phyloP scores from a whole-genome alignment of 2,113 vertebrate species.

The Neoarius graeffei region DNA sequence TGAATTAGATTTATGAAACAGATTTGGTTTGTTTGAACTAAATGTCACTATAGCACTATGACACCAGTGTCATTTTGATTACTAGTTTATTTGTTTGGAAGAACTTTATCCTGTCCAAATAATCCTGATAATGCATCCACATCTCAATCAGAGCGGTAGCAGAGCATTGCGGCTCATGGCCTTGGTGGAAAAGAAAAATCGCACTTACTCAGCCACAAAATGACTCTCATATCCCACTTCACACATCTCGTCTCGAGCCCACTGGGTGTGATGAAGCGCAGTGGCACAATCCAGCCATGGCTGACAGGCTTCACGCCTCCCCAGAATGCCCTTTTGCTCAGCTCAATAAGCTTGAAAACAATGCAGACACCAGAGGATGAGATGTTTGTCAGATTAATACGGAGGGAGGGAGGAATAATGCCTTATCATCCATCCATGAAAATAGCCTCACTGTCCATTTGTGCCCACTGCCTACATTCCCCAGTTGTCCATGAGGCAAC shows the following conservation, averaged over 20 bases:
- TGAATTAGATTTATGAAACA: background rate
- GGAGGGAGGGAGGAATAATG: constrained; percentile 35
- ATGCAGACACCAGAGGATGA: constrained; percentile 23
- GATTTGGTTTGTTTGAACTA: background rate
- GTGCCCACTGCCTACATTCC: constrained; percentile 30
- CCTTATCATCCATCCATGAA: constrained; percentile 45
- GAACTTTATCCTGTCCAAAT: constrained; percentile 5
- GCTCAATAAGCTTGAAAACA: constrained; percentile 28
- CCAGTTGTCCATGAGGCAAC: constrained; percentile 29
- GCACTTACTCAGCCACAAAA: constrained; percentile 53
- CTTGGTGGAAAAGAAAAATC: constrained; percentile 23
- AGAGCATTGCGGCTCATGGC: background rate
- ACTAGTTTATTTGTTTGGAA: constrained; percentile 27
- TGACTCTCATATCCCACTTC: constrained; percentile 53
- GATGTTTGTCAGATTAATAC: background rate
- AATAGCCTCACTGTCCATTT: constrained; percentile 27
- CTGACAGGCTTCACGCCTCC: constrained; percentile 36
- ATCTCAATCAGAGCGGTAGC: constrained; percentile 23
- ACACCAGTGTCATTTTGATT: constrained; percentile 8
- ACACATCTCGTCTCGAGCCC: constrained; percentile 21
- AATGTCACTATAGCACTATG: background rate
- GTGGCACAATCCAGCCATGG: constrained; percentile 13
- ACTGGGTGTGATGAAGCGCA: constrained; percentile 20
- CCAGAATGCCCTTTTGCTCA: constrained; percentile 42
- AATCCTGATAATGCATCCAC: background rate